Evolutionary conservation across 2,888 invertebrate genomes (phyloP), one percentile per base, ranked within the genome.

Genomic region (Dermolepida albohirtum): DNA sequence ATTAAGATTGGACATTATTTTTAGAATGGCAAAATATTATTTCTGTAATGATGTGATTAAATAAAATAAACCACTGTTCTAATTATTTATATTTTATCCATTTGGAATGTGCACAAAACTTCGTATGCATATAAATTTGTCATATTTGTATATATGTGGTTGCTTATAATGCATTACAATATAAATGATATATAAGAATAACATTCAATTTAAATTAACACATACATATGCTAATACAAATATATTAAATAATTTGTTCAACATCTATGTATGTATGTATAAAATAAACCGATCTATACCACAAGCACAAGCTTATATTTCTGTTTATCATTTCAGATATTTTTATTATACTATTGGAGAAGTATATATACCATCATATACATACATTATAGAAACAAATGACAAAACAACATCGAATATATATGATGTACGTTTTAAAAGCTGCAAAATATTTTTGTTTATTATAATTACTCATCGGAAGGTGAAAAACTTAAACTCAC

Each of bases 101-200:
- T 34, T 34, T 34, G 59, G 59, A 62, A 62, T 62, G 59, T 62
- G 59, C 59, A 47, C 47, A 47, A 62, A 47, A 47, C 44, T 62
- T 29, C 14, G 29, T 62, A 34, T 47, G 59, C 47, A 62, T 62
- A 34, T 14, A 62, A 62, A 62, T 57, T 49, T 14, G 47, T 49
- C 39, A 47, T n/a, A 47, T 47, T 62, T 49, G 47, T 62, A 7
- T 34, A 10, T 2, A 50, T 50, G 44, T 47, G 59, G 17, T 17
- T 16, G 59, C 43, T 47, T 39, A 47, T 62, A 62, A 14, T 17
- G 49, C 34, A 49, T 49, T 62, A 34, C 59, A 62, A 47, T 47
- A 34, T 29, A 49, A 62, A 62, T 16, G 34, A 62, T 47, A 62
- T 47, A 29, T 62, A 47, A 41, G 11, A 8, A 47, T 59, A 59